These are phyloP conservation scores for Trichogramma pretiosum DNA, from an alignment of 1,140 invertebrate genomes.

Conservation along the genomic window DNA sequence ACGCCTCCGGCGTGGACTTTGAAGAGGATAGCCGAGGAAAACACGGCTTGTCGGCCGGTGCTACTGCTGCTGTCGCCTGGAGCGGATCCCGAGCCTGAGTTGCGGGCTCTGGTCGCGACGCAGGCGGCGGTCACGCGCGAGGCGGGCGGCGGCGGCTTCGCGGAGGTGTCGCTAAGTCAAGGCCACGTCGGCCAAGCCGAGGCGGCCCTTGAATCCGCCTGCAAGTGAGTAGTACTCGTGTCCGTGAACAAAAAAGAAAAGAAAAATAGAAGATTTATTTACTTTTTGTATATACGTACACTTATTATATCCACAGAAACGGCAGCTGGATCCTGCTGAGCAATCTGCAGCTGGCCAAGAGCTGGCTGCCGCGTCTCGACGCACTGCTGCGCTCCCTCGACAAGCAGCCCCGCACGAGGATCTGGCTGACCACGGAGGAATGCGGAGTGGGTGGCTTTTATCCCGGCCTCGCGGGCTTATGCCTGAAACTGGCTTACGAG, in stretches of 20 bases:
- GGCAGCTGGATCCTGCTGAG: conserved; percentile 76
- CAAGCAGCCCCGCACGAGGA: conserved; percentile 51
- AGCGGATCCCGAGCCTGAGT: conserved; percentile 69
- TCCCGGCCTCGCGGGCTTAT: conserved; percentile 55
- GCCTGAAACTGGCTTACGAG: conserved; percentile 81
- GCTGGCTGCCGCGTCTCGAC: conserved; percentile 67
- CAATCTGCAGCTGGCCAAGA: conserved; percentile 78
- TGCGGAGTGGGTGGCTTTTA: conserved; percentile 59
- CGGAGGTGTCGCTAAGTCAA: conserved; percentile 65
- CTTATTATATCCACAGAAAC: conserved; percentile 31
- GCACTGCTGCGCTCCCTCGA: conserved; percentile 57
- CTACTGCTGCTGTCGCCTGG: conserved; percentile 63
- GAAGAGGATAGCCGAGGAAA: conserved; percentile 40
- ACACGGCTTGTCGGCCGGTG: conserved; percentile 49
- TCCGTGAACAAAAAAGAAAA: no score
- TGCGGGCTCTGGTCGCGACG: conserved; percentile 51
- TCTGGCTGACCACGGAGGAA: conserved; percentile 71
- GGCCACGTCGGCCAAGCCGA: conserved; percentile 54
- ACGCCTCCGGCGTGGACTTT: conserved; percentile 34
- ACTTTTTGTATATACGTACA: neutral
- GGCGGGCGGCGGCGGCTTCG: conserved; percentile 30
- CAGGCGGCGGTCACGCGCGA: no score
- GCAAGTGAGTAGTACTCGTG: no score
- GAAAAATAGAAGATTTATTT: neutral
- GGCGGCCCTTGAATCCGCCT: conserved; percentile 47